Percentiles rank a stretch among this genome's conserved stretches.
Conservation (phyloP, 2,797 vertebrate species). For the Aphelocoma californica region DNA sequence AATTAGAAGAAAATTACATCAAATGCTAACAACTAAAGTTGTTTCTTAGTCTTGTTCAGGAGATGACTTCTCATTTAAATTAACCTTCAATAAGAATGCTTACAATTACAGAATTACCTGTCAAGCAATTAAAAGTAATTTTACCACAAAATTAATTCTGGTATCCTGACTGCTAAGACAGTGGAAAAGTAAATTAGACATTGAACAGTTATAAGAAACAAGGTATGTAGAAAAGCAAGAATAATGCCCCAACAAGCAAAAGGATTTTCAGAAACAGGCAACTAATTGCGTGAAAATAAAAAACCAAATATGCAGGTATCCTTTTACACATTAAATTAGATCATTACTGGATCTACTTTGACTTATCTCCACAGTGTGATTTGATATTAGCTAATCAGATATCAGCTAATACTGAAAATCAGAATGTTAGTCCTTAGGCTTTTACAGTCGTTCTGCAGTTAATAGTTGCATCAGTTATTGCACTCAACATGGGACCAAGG, state of each 20-base stretch:
- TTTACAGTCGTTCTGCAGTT: background rate
- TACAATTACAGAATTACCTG: background rate
- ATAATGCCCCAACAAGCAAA: background rate
- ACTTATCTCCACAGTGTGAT: background rate
- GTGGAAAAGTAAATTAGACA: background rate
- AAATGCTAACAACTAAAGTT: background rate
- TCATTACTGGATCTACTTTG: background rate
- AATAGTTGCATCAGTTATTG: background rate
- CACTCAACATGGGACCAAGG: background rate
- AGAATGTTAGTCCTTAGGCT: background rate
- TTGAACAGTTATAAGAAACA: background rate
- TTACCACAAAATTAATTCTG: background rate
- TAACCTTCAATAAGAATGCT: background rate
- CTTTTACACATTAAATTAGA: background rate
- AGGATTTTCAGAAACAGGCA: background rate
- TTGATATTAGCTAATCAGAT: background rate
- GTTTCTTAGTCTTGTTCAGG: background rate
- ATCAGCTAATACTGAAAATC: background rate
- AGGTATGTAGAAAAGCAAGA: background rate
- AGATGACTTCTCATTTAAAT: background rate
- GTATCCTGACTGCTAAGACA: background rate
- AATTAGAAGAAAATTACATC: background rate
- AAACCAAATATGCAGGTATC: background rate
- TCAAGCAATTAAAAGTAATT: background rate
- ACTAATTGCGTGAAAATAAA: background rate